Base-by-base conservation (phyloP, 2,797 vertebrate genomes). In the Malacoraja senta region DNA sequence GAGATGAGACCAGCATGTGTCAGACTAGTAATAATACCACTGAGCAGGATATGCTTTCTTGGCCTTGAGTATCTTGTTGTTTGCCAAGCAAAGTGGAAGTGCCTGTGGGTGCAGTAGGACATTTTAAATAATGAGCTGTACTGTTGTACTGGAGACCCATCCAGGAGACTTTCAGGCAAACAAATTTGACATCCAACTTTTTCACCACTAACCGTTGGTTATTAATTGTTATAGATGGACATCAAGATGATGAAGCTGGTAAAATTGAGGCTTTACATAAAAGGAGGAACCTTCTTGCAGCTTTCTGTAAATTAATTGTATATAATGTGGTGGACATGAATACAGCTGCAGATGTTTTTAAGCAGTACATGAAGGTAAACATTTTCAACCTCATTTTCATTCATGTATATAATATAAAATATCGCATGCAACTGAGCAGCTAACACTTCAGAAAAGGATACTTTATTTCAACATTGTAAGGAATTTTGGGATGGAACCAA, bases 221-320 rank as follows among this genome's bases (percentile, higher is more conserved):
- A 29, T 65, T 93, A 63, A 32, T 90, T 29, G 61, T 10, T 76
- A 78, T 15, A 79, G 99, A 99, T 95, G 99, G 98, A 84, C 98
- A 99, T 94, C 98, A 99, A 94, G 99, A 99, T 19, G 99, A 99
- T 76, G 99, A 99, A 97, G 98, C 98, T 63, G 98, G 98, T 94
- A 99, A 99, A 96, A 99, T 99, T 83, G 99, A 99, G 97, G 98
- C 98, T 77, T 97, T 99, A 95, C 99, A 99, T 96, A 99, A 99
- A 96, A 98, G 99, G 95, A 98, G 98, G 96, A 99, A 99, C 95
- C 97, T 99, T 71, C 97, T 99, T 93, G 98, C 99, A 94, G 98
- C 98, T 93, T 99, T 98, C 95, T 99, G 98, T 97, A 99, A 99
- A 96, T 97, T 99, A 93, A 99, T 99, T 96, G 99, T 99, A 94